Evolutionary conservation across 1,140 invertebrate genomes (phyloP), one percentile per base, ranked within the genome.

Genomic region (Pemphigus obesinymphae): DNA sequence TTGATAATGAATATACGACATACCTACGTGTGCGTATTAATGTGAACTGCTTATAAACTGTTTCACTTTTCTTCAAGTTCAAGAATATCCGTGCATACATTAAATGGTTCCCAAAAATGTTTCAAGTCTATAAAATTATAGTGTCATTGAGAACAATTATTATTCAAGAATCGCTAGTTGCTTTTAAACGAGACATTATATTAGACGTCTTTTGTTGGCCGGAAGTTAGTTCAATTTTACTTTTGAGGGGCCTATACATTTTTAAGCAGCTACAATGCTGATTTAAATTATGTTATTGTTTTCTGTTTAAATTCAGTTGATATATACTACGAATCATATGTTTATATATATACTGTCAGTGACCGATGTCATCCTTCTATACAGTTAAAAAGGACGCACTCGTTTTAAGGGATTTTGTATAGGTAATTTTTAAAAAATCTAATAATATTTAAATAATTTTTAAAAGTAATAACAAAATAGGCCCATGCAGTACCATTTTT

Each of bases 321-420:
- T 61, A 61, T n/a, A n/a, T 78, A 43, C 5, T 58, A 31, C 53
- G 34, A 61, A 78, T 58, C n/a, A 31, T 40, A n/a, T n/a, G n/a
- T n/a, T n/a, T n/a, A n/a, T n/a, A n/a, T n/a, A 23, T 61, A 31
- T 61, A 78, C 53, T 61, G 75, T 61, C 75, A 78, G 37, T 61
- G 53, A 78, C 55, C 75, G 55, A 78, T 78, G 61, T 78, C 61
- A 78, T 37, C 75, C 75, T 78, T n/a, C n/a, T n/a, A n/a, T n/a
- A n/a, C n/a, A n/a, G n/a, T n/a, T n/a, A n/a, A n/a, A n/a, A n/a
- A n/a, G n/a, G n/a, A n/a, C n/a, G n/a, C n/a, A n/a, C n/a, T n/a
- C n/a, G n/a, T n/a, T n/a, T n/a, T n/a, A n/a, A n/a, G n/a, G n/a
- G n/a, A n/a, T n/a, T n/a, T n/a, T 78, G 55, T 45, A 20, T 37